Conservation (phyloP, 2,797 vertebrate species). For the Argya squamiceps region DNA sequence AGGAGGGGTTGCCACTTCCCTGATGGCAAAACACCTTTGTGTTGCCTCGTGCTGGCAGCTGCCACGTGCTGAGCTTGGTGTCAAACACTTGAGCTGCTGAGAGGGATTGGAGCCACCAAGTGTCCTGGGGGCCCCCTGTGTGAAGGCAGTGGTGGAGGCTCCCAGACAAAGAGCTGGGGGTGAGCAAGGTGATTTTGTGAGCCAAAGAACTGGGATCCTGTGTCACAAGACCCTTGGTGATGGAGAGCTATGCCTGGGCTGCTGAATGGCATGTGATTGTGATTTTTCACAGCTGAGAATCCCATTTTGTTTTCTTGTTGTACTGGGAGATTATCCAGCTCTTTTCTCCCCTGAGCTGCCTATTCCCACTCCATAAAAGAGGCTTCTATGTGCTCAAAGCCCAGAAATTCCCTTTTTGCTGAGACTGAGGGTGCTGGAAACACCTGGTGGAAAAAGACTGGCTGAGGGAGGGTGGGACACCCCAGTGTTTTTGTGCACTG, state of each 20-base stretch:
- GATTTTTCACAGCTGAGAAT: background rate
- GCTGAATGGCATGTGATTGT: background rate
- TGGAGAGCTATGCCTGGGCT: background rate
- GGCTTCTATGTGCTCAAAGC: background rate
- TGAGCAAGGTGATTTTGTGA: background rate
- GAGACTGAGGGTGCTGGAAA: background rate
- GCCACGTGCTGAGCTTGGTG: accelerated
- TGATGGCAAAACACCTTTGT: background rate
- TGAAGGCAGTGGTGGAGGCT: background rate
- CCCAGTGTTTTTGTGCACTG: background rate
- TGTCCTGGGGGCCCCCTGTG: accelerated
- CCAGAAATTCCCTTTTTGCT: background rate
- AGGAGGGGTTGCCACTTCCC: background rate
- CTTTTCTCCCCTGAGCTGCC: background rate
- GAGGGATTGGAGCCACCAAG: background rate
- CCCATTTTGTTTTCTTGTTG: background rate
- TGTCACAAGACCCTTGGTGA: background rate
- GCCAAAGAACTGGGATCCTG: background rate
- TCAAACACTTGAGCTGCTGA: background rate
- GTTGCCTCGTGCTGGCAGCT: background rate
- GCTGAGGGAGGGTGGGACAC: background rate
- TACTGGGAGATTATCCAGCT: background rate
- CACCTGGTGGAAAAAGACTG: background rate
- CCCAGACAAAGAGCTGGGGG: no score
- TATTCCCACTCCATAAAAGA: background rate